Evolutionary conservation across 2,113 vertebrate genomes (phyloP), one percentile per base, ranked within the genome.

Genomic region (Megalops atlanticus): DNA sequence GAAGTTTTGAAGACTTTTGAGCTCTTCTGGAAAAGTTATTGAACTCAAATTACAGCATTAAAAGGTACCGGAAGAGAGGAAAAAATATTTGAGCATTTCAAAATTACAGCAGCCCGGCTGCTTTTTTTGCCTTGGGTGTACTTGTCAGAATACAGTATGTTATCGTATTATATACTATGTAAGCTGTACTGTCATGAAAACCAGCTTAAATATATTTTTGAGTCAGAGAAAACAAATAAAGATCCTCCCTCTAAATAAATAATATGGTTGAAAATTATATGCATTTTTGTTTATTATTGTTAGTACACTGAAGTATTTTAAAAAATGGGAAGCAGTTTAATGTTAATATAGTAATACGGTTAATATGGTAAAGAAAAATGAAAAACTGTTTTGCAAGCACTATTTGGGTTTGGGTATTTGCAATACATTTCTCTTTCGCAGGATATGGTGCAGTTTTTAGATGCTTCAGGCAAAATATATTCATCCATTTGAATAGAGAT

Each of bases 41-140:
- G 86, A 91, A 93, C 91, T 93, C n/a, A n/a, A n/a, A 64, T 31
- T 31, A 91, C 70, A 70, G 89, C 87, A 87, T 88, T 88, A 89
- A 87, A 88, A 81, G 87, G 78, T 64, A 43, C 64, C 70, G 70
- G 78, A 70, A 80, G 54, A 6, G 54, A 58, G 12, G 5, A 58
- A 58, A 58, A 58, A 21, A 58, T 5, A n/a, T 16, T 58, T 58
- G 5, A n/a, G 24, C 5, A 58, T n/a, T 18, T 58, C 12, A 58
- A 58, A 58, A 58, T 58, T 45, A 45, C 43, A 45, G 14, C 43
- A 10, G 14, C 43, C 14, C 14, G 6, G 43, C 14, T 45, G 43
- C 43, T 45, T 14, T 14, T 45, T 10, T 10, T 45, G 14, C 14
- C 14, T 45, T 2, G 2, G 3, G 24, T n/a, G 52, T 58, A 4